These are phyloP conservation scores for Hypsibius dujardini DNA, from an alignment of 1,140 invertebrate species.

Conservation along the genomic window DNA sequence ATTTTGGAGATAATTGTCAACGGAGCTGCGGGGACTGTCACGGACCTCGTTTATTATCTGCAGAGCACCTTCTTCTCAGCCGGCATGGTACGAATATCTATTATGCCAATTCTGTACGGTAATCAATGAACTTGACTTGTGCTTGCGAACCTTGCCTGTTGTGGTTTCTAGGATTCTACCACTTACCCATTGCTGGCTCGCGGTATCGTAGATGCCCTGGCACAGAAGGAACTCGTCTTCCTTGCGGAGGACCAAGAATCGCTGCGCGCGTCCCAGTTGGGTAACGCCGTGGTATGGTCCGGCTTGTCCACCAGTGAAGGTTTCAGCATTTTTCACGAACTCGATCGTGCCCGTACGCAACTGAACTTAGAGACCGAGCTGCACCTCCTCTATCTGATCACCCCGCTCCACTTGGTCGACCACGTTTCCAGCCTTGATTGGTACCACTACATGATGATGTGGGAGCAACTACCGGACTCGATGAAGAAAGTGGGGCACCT, in stretches of 20 bases:
- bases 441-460: slow-evolving; percentile 63
- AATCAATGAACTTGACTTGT: no score
- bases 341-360: slow-evolving; percentile 66
- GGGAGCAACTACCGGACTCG: slow-evolving; percentile 56
- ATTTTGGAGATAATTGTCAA: slow-evolving; percentile 57
- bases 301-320: slow-evolving; percentile 83
- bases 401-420: slow-evolving; percentile 24
- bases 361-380: slow-evolving; percentile 85
- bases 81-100: slow-evolving; percentile 12
- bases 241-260: slow-evolving; percentile 30
- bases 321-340: slow-evolving; percentile 62
- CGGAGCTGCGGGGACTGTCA: slow-evolving; percentile 50
- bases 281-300: slow-evolving; percentile 73
- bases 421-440: slow-evolving; percentile 49
- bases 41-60: slow-evolving; percentile 57
- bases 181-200: not conserved
- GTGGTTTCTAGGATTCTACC: slow-evolving; percentile 22
- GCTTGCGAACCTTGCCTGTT: slow-evolving; percentile 4
- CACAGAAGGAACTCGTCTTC: slow-evolving; percentile 16
- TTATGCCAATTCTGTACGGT: no score
- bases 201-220: slow-evolving; percentile 23
- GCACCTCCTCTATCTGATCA: slow-evolving; percentile 61
- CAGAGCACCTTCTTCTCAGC: slow-evolving; percentile 52
- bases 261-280: slow-evolving; percentile 62
- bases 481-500: slow-evolving; percentile 68